phyloP scores from a whole-genome alignment of 2,113 vertebrate species.

The Myotis brandtii region DNA sequence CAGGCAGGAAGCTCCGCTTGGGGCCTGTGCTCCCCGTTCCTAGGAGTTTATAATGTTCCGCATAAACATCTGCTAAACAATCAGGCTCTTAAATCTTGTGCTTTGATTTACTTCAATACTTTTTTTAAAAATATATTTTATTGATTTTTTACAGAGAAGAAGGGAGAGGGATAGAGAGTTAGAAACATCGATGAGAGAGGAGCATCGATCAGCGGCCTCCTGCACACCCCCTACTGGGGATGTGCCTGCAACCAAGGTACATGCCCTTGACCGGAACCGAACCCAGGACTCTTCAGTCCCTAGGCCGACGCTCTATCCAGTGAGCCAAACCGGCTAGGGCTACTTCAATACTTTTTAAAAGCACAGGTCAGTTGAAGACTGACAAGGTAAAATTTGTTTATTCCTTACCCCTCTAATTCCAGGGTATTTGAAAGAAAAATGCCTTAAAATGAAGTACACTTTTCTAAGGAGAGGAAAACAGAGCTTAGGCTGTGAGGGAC shows the following conservation, averaged over 20 bases:
- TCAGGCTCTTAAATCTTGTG: not conserved
- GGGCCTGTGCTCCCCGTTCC: not conserved
- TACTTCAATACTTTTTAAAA: not conserved
- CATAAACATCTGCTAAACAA: not conserved
- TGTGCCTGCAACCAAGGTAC: too few species aligned
- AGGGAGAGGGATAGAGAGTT: too few species aligned
- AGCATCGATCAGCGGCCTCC: too few species aligned
- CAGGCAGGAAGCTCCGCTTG: not conserved
- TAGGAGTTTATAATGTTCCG: not conserved
- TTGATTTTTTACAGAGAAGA: too few species aligned
- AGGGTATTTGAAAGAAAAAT: not conserved
- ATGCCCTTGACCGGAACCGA: too few species aligned
- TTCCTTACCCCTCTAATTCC: not conserved
- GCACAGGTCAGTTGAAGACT: not conserved
- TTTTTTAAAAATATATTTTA: too few species aligned
- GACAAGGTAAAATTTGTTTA: not conserved
- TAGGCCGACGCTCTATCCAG: too few species aligned
- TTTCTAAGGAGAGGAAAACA: not conserved
- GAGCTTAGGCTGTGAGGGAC: not conserved
- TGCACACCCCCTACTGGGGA: too few species aligned
- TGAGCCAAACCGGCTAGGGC: too few species aligned
- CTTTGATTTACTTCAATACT: not conserved
- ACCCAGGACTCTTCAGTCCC: too few species aligned
- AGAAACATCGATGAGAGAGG: too few species aligned
- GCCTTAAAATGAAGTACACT: not conserved